Percentiles rank a stretch among this genome's conserved stretches.
These are phyloP conservation scores for Drosophila lacicola DNA, from an alignment of 2,888 invertebrate genomes.

Conservation along the genomic window DNA sequence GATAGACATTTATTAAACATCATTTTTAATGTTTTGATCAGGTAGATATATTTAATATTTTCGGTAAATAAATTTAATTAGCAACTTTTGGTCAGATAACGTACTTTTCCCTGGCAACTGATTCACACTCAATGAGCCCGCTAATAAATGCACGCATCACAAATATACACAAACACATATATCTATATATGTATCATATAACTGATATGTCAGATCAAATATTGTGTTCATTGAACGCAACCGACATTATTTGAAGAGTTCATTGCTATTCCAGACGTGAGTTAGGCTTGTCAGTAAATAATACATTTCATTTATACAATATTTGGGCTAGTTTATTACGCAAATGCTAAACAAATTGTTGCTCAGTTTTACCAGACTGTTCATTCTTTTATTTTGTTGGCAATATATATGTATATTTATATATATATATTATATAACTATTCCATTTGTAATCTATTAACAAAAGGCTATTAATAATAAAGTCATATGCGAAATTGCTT, in stretches of 20 bases:
- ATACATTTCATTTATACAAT: neutral
- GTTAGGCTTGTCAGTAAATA: conserved; percentile 4
- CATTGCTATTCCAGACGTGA: conserved; percentile 6
- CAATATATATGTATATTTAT: too few relatives aligned
- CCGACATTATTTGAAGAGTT: conserved; percentile 14
- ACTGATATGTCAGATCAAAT: conserved; percentile 31
- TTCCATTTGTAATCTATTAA: too few relatives aligned
- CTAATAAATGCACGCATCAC: conserved; percentile 49
- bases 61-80: conserved; percentile 17
- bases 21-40: conserved; percentile 3
- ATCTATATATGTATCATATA: neutral
- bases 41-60: conserved; percentile 14
- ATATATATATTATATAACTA: too few relatives aligned
- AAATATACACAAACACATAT: neutral
- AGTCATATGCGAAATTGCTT: too few relatives aligned
- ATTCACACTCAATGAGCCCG: conserved; percentile 55
- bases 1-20: conserved; percentile 13
- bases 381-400: too few relatives aligned
- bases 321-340: neutral
- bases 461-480: too few relatives aligned
- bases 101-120: conserved; percentile 40
- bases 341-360: neutral
- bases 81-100: conserved; percentile 52
- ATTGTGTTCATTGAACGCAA: conserved; percentile 56
- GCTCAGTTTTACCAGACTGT: too few relatives aligned